Conservation (phyloP, 1,140 invertebrate species). For the Penaeus indicus region DNA sequence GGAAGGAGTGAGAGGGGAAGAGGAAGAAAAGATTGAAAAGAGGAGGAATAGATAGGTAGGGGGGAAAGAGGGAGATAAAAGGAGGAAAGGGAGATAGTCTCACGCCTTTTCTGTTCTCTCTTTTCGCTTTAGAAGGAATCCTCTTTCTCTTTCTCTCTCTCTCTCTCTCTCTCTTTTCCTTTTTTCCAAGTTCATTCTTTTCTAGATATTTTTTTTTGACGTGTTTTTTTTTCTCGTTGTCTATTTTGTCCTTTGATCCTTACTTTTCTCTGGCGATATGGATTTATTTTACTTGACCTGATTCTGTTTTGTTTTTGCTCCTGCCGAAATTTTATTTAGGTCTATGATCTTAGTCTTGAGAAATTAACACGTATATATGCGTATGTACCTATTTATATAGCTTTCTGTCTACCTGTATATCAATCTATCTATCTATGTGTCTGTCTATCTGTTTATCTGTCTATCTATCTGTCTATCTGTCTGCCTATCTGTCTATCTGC, state of each 20-base stretch:
- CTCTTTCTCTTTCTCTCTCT: not conserved
- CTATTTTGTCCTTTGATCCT: not conserved
- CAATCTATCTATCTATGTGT: not conserved
- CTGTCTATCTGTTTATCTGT: not conserved
- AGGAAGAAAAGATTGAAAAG: no score
- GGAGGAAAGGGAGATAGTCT: no score
- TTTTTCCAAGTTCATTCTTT: not conserved
- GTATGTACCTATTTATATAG: no score
- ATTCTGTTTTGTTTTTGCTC: no score
- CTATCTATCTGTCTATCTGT: not conserved
- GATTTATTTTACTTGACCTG: no score
- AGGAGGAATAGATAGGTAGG: not conserved
- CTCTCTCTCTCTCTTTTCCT: not conserved
- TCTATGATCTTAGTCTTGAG: no score
- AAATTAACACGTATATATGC: no score
- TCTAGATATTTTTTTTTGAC: not conserved
- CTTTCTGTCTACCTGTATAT: no score
- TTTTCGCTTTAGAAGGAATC: not conserved
- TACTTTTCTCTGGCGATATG: no score
- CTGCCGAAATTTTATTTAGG: no score
- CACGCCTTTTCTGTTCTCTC: no score
- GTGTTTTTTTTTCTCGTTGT: not conserved
- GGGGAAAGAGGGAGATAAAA: not conserved
- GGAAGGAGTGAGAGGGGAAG: not conserved
- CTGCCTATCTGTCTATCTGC: not conserved